Evolutionary conservation across 2,797 vertebrate genomes (phyloP), one percentile per base, ranked within the genome.

Genomic region (Sebastes hopkinsi): DNA sequence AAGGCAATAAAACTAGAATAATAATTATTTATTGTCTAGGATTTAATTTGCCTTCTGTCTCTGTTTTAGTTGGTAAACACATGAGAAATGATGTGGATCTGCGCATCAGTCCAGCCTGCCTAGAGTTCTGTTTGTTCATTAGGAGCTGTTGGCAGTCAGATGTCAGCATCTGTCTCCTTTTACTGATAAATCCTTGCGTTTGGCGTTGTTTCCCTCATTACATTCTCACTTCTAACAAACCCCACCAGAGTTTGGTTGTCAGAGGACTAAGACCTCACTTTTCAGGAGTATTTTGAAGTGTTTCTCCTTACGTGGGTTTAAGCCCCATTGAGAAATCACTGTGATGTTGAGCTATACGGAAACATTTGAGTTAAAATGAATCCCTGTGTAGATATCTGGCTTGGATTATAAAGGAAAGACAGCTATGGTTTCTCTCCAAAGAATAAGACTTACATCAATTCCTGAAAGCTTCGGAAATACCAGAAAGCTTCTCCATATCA

Each of bases 91-190:
- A 79, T 74, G 5, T 69, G 82, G 75, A 79, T 69, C 6, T 68
- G 86, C 68, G 75, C 71, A 74, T 81, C 79, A 55, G 72, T 87
- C 69, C 73, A 66, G 34, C 34, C 38, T 8, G 72, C 71, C 77
- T 77, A 55, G n/a, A 25, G 52, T 80, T 80, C 74, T 64, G 76
- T 72, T 84, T 77, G 81, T 89, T 88, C 82, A 88, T 89, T 92
- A 89, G 80, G n/a, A 86, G 10, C 79, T 32, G 82, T 54, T 89
- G 85, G 88, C 74, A 78, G 82, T 83, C 81, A 77, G 55, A 82
- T 65, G 80, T 89, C 83, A 65, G 83, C 83, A 25, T 71, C 77
- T 2, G 68, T 80, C 79, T 86, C 59, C 22, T 72, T 55, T 80
- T 62, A 60, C 72, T 30, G 69, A 65, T 54, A 87, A 87, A 83